Base-by-base conservation (phyloP, 2,113 vertebrate genomes). In the Regulus satrapa region DNA sequence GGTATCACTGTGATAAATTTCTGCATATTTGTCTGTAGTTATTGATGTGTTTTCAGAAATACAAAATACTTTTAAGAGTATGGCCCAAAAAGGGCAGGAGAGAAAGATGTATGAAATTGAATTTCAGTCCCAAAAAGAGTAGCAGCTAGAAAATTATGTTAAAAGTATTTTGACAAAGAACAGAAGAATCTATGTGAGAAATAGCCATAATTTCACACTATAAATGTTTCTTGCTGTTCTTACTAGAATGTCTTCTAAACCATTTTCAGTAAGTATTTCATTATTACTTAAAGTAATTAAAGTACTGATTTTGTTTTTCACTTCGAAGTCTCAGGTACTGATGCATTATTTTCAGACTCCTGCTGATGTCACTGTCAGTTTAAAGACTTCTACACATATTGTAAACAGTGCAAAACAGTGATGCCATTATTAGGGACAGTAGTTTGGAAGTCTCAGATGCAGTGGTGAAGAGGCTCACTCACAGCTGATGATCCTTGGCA, bases 401-500 rank as follows among this genome's bases (percentile, higher is more conserved):
- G 56, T 73, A 94, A 95, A 40, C 43, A 85, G 48, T 85, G 76
- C 28, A 73, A 32, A 91, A 49, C 76, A 89, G 63, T n/a, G 54
- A 86, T 95, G 85, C 58, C 41, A 34, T 91, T 92, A 68, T 92
- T 89, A 90, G 52, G 56, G 61, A 25, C 84, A 94, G 79, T 88
- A 94, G 55, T 93, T 92, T 87, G 93, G 69, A 56, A 92, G 25
- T 88, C 91, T 96, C 73, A 79, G 76, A 84, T 86, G 40, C 58
- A 41, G 21, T n/a, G 14, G 46, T 79, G 85, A 75, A 94, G 59
- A 95, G 51, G 34, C 49, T 96, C 83, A 68, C 49, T 96, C 83
- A 68, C 28, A 56, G 73, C n/a, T 96, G 84, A 95, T 92, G 68
- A 75, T 55, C 58, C 89, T 69, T 96, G 94, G 95, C 94, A 96